These are phyloP conservation scores for Chironomus tentans DNA, from an alignment of 2,888 invertebrate genomes.

Conservation along the genomic window DNA sequence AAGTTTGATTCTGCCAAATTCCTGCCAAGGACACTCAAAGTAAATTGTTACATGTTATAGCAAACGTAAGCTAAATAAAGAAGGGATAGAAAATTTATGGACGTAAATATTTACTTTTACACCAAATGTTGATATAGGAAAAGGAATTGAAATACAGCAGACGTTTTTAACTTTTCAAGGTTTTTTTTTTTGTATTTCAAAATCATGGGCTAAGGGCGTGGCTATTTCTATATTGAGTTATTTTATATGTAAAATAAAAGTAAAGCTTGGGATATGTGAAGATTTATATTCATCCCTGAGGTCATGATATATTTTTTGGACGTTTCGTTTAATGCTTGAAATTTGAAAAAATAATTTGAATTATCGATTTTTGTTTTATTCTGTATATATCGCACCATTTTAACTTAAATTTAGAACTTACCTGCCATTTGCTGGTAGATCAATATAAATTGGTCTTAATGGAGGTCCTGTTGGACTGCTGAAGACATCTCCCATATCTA, in stretches of 20 bases:
- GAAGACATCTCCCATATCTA: slow-evolving; percentile 34
- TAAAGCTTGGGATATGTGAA: too few relatives aligned
- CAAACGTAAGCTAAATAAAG: background rate
- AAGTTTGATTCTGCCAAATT: too few relatives aligned
- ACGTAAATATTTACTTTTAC: background rate
- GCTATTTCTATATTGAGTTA: too few relatives aligned
- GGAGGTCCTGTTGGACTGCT: slow-evolving; percentile 33
- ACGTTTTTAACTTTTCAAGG: too few relatives aligned
- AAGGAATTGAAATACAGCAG: background rate
- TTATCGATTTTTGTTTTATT: background rate
- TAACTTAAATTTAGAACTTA: slow-evolving; percentile 28
- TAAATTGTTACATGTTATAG: too few relatives aligned
- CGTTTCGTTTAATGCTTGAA: background rate
- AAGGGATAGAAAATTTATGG: background rate
- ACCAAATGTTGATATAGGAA: background rate
- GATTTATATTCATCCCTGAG: too few relatives aligned
- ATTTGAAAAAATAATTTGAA: background rate
- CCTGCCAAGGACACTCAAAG: background rate
- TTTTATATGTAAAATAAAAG: too few relatives aligned
- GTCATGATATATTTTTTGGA: background rate
- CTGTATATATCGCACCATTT: background rate
- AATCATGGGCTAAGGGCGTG: too few relatives aligned
- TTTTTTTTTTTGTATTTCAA: too few relatives aligned
- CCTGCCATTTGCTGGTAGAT: slow-evolving; percentile 34
- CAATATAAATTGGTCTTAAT: slow-evolving; percentile 33